Base-by-base conservation (phyloP, 2,797 vertebrate genomes). In the Coregonus sp. region DNA sequence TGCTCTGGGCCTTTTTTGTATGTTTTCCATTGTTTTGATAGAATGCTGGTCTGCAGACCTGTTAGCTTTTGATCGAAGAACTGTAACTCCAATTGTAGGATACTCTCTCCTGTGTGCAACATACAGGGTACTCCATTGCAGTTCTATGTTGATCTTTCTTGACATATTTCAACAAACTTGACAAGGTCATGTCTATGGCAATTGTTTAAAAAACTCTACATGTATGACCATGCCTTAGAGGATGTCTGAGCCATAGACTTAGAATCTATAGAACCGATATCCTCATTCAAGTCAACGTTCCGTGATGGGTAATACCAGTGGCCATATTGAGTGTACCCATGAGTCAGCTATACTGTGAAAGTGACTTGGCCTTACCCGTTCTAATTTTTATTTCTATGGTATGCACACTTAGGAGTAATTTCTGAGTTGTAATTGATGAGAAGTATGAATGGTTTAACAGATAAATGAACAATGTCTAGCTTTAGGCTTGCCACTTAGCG, bases 21-120 rank as follows among this genome's bases (percentile, higher is more conserved):
- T 89, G 88, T 91, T 91, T 90, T 87, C 83, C 84, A 88, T 90
- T 92, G 90, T 47, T 90, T 87, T 87, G 87, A 87, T 82, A 72
- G 85, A 89, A 76, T 25, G 76, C 81, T 84, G 86, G 73, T 84
- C 56, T 75, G 77, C 82, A 82, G 89, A 86, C 83, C 72, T 86
- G 87, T 86, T 90, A 85, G 87, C 86, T 87, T 90, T 86, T 86
- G 82, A 91, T 90, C 85, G 86, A 70, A 87, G 85, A 91, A 91
- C 88, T 86, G 80, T 81, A 83, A 78, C 83, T 86, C 75, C 78
- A 81, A 80, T 86, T 76, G 79, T 80, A 83, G 80, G 25, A 68
- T 79, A 20, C 1, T 63, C 20, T 63, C 31, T 35, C 31, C 31
- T 16, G 66, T 47, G 40, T 67, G 29, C 66, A 35, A 67, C 14